Percentiles rank a stretch among this genome's conserved stretches.
phyloP scores from a whole-genome alignment of 1,140 invertebrate genomes.

The Bombus superbus region DNA sequence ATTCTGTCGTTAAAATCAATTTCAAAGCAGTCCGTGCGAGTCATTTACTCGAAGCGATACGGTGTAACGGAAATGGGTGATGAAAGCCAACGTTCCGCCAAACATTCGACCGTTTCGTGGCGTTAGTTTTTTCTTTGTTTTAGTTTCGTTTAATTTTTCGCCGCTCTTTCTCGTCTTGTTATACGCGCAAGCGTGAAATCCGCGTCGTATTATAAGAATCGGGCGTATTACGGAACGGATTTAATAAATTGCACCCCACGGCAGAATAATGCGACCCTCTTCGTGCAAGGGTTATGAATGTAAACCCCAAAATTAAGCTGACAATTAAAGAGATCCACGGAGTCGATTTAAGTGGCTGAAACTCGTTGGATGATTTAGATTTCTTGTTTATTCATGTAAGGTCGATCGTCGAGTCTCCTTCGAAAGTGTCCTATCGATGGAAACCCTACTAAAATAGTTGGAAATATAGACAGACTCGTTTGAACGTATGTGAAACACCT shows the following conservation, averaged over 20 bases:
- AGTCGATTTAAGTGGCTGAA: constrained; percentile 52
- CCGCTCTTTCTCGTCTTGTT: background rate
- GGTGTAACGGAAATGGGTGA: background rate
- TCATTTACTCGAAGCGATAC: constrained; percentile 17
- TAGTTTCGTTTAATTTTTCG: background rate
- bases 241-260: constrained; percentile 57
- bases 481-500: background rate
- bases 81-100: background rate
- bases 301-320: constrained; percentile 72
- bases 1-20: constrained; percentile 31
- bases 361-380: constrained; percentile 29
- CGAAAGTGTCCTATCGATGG: background rate
- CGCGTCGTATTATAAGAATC: constrained; percentile 12
- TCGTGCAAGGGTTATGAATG: constrained; percentile 75
- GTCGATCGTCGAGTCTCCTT: constrained; percentile 11
- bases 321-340: constrained; percentile 69
- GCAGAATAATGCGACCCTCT: constrained; percentile 52
- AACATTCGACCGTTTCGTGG: background rate
- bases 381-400: background rate
- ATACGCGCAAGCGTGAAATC: background rate
- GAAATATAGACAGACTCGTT: background rate
- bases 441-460: no score
- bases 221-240: constrained; percentile 42
- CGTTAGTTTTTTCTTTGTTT: background rate
- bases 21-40: constrained; percentile 22